Conservation (phyloP, 1,140 invertebrate species). For the Bradysia coprophila region DNA sequence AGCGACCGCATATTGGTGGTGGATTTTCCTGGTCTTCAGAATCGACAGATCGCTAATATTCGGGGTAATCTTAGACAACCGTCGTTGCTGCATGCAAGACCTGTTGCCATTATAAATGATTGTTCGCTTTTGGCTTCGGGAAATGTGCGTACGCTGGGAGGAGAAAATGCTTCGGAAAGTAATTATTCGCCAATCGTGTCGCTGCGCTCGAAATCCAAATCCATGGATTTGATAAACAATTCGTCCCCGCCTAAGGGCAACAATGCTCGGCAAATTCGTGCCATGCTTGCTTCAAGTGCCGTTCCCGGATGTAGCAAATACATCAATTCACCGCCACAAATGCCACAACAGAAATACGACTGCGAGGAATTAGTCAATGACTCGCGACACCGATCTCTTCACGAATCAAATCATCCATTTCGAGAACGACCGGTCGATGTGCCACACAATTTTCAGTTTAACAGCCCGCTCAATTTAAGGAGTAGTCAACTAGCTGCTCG, state of each 20-base stretch:
- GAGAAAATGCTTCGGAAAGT: background rate
- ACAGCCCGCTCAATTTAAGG: background rate
- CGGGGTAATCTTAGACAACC: constrained; percentile 15
- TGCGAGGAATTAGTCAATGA: too few species aligned
- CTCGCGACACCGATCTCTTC: background rate
- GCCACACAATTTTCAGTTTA: background rate
- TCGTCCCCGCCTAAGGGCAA: background rate
- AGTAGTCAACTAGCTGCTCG: constrained; percentile 7
- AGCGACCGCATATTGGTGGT: constrained; percentile 65
- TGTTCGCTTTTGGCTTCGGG: background rate
- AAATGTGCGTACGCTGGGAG: background rate
- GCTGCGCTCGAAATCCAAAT: constrained; percentile 7
- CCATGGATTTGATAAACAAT: background rate
- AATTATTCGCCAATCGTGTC: constrained; percentile 1
- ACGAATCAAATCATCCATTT: background rate
- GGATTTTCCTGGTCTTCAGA: constrained; percentile 37
- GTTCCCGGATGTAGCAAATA: too few species aligned
- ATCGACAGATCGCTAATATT: background rate
- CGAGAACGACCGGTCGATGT: background rate
- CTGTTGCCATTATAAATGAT: background rate
- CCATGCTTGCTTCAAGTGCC: background rate
- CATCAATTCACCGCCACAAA: too few species aligned
- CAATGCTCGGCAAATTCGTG: background rate
- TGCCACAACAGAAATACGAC: background rate
- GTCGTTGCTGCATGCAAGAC: background rate